phyloP scores from a whole-genome alignment of 2,888 invertebrate species.

The Athalia circularis region DNA sequence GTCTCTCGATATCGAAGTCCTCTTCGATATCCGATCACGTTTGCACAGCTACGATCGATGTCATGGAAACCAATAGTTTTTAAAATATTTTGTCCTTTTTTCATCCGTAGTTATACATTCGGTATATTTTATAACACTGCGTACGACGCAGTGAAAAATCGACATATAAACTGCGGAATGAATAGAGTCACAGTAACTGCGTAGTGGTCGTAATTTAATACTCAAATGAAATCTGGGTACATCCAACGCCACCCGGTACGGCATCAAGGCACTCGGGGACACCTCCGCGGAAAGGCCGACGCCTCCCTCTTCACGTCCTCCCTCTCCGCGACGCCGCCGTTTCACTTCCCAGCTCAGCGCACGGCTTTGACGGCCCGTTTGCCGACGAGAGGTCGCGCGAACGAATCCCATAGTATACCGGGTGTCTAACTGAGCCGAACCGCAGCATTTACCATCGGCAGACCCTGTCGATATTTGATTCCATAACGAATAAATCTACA shows the following conservation, averaged over 20 bases:
- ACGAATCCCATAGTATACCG: constrained; percentile 29
- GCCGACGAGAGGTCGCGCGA: constrained; percentile 44
- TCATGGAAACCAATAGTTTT: too few relatives aligned
- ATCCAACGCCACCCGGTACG: constrained; percentile 32
- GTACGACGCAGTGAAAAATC: not conserved
- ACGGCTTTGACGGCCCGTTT: constrained; percentile 46
- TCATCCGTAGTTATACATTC: too few relatives aligned
- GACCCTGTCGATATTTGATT: not conserved
- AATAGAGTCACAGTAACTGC: too few relatives aligned
- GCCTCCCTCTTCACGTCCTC: constrained; percentile 18
- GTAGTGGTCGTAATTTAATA: too few relatives aligned
- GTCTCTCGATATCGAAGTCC: too few relatives aligned
- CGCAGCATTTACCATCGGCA: not conserved
- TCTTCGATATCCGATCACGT: too few relatives aligned
- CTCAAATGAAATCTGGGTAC: not conserved
- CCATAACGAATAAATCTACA: too few relatives aligned
- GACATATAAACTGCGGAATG: not conserved
- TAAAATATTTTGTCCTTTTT: too few relatives aligned
- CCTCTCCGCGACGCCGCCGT: constrained; percentile 46
- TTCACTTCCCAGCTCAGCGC: constrained; percentile 46
- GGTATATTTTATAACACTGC: too few relatives aligned
- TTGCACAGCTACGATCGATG: too few relatives aligned
- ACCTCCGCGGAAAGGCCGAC: constrained; percentile 41
- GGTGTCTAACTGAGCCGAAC: not conserved
- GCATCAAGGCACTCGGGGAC: constrained; percentile 33